Evolutionary conservation across 2,888 invertebrate species (phyloP), one percentile per base, ranked within the genome.

Genomic region (Geophilus truncorum): DNA sequence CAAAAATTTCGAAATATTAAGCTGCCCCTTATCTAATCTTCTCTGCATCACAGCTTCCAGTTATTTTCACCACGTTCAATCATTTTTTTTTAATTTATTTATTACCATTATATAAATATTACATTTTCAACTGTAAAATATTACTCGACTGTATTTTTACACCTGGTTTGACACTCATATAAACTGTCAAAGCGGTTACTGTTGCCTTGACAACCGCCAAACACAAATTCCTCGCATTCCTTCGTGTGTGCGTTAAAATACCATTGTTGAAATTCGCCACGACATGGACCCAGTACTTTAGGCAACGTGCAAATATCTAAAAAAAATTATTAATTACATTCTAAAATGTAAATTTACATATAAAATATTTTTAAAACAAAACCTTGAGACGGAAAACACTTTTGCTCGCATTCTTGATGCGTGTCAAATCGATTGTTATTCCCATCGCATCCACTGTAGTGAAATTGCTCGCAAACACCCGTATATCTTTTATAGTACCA

Each of bases 151-250:
- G 62, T 57, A 5, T 18, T 57, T 21, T 57, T 57, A 21, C 18
- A 57, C 23, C 23, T 4, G 5, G 23, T 7, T 57, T 57, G 62
- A 83, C 88, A 88, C 1, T 90, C 89, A 62, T 88, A 88, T 81
- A 87, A 87, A 18, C 90, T 90, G 77, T 90, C 88, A 87, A 93
- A 96, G 87, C 94, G 91, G 85, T 97, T 97, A 21, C 90, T 91
- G 86, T 98, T 98, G 81, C 97, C 97, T 79, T 91, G 91, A 86
- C 97, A 97, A 30, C 97, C 97, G 76, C 95, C 93, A 86, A 93
- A 97, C 51, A 91, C 90, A 88, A 97, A 96, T 84, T 90, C 90
- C 84, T 90, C 89, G 87, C 95, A 96, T 25, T 90, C 87, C 84
- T 93, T 92, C 0, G 90, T 88, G 0, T 88, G 85, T 0, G 88